Percentiles rank a stretch among this genome's conserved stretches.
These are phyloP conservation scores for Pelodytes ibericus DNA, from an alignment of 2,797 vertebrate genomes.

Conservation along the genomic window DNA sequence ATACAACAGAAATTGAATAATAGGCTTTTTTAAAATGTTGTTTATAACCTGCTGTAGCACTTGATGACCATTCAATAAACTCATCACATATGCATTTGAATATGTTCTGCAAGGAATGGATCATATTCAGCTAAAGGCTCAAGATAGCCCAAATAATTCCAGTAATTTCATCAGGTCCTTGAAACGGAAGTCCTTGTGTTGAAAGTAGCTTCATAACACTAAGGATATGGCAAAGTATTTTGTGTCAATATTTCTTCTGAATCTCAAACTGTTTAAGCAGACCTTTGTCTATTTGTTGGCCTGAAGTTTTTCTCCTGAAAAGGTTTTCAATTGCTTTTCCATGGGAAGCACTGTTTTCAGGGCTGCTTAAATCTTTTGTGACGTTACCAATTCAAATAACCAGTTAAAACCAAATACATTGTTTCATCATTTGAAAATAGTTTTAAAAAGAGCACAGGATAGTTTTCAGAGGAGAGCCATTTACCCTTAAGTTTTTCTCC, in stretches of 20 bases:
- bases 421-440: too few relatives aligned
- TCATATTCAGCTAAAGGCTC: constrained; percentile 9
- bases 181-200: not conserved
- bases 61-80: constrained; percentile 18
- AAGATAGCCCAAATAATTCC: constrained; percentile 13
- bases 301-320: constrained; percentile 7
- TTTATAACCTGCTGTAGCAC: not conserved
- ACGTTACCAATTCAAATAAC: too few relatives aligned
- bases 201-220: not conserved
- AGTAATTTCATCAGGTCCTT: not conserved
- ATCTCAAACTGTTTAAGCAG: not conserved
- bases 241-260: constrained; percentile 1
- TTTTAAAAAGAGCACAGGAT: too few relatives aligned
- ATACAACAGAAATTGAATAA: not conserved
- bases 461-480: too few relatives aligned
- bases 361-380: too few relatives aligned
- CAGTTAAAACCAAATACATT: too few relatives aligned
- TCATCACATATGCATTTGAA: constrained; percentile 8
- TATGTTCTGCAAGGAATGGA: constrained; percentile 18
- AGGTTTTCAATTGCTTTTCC: constrained; percentile 6
- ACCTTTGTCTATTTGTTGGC: not conserved
- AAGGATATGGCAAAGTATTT: not conserved
- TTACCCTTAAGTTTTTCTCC: too few relatives aligned
- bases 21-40: constrained; percentile 1
- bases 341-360: constrained; percentile 10